Percentiles rank a stretch among this genome's conserved stretches.
These are phyloP conservation scores for Dugesia japonica DNA, from an alignment of 2,888 invertebrate species.

Conservation along the genomic window DNA sequence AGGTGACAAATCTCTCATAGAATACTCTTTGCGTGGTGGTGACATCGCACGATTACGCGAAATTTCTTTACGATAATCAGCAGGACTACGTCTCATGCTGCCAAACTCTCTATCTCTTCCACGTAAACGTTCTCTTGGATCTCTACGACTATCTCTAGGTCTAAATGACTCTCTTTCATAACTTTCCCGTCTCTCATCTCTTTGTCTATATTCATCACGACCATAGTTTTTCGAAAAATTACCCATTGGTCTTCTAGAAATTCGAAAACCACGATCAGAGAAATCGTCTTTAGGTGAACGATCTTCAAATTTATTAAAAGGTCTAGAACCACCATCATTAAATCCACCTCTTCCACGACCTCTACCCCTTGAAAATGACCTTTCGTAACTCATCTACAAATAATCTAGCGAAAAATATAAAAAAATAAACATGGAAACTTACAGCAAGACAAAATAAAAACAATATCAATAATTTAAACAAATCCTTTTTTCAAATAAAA, in stretches of 20 bases:
- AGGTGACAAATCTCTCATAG: neutral
- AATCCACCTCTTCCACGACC: slow-evolving; percentile 3
- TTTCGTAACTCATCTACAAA: neutral
- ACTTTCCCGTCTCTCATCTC: neutral
- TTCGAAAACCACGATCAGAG: neutral
- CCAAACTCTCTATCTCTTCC: slow-evolving; percentile 10
- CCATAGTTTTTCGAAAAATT: neutral
- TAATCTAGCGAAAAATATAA: no score
- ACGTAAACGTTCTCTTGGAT: neutral
- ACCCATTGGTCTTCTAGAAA: neutral
- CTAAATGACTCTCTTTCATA: neutral
- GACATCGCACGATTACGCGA: neutral
- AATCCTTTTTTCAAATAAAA: no score
- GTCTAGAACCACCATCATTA: neutral
- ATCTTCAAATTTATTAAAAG: neutral
- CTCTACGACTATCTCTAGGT: neutral
- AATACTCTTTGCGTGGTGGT: neutral
- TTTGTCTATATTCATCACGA: slow-evolving; percentile 3
- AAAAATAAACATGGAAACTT: no score
- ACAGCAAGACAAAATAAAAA: no score
- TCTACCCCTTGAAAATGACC: neutral
- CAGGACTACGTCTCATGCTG: neutral
- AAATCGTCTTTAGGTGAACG: neutral
- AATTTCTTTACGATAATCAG: neutral
- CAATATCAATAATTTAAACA: no score